A percentile compares a stretch with the other conserved stretches of the same genome.
Conservation (phyloP, 2,113 vertebrate genomes). For the Saimiri boliviensis region DNA sequence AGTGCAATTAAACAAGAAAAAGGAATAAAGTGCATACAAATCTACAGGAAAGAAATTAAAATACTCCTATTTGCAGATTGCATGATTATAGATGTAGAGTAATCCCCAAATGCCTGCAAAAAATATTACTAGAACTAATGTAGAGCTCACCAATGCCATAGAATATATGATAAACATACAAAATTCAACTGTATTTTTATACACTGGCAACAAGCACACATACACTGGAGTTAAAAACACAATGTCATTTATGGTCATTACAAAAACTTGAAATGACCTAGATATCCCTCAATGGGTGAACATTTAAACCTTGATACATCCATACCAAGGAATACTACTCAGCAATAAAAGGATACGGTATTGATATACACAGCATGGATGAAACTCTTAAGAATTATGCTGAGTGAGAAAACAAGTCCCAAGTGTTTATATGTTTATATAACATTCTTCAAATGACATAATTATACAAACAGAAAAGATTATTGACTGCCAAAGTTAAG, state of each 20-base stretch:
- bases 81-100: not conserved
- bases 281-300: not conserved
- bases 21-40: not conserved
- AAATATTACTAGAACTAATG: not conserved
- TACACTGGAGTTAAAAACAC: not conserved
- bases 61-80: not conserved
- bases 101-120: not conserved
- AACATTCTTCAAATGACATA: not conserved
- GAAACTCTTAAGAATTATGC: not conserved
- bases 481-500: not conserved
- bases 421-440: not conserved
- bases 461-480: not conserved
- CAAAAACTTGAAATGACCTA: not conserved
- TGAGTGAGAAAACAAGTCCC: not conserved
- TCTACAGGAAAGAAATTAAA: not conserved
- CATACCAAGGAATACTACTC: too few species aligned
- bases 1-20: not conserved
- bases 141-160: not conserved
- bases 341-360: too few species aligned
- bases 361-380: not conserved
- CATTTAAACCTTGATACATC: fast-evolving
- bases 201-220: not conserved
- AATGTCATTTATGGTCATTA: too few species aligned
- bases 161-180: not conserved
- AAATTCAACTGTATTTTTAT: not conserved